Conservation (phyloP, 2,113 vertebrate species). For the Jacana jacana region DNA sequence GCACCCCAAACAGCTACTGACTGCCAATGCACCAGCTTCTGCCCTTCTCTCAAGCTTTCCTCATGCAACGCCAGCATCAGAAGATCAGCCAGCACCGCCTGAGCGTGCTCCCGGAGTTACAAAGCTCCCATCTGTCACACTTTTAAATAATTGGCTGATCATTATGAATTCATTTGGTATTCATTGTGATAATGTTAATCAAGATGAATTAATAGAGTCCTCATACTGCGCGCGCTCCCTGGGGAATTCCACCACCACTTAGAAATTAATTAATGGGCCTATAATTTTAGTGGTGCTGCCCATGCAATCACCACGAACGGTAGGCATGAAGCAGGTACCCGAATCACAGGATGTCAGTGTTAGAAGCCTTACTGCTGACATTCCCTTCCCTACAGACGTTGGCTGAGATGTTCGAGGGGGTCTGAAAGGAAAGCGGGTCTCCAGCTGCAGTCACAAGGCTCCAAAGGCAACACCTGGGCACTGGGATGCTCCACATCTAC, state of each 20-base stretch:
- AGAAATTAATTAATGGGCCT: constrained; percentile 60
- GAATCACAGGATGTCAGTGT: background rate
- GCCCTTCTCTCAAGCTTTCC: background rate
- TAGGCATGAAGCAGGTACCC: background rate
- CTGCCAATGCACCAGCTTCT: background rate
- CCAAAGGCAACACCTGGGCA: background rate
- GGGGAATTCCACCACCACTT: constrained; percentile 20
- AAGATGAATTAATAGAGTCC: constrained; percentile 64
- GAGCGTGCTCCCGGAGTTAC: background rate
- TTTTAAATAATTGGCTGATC: constrained; percentile 59
- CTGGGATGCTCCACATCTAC: background rate
- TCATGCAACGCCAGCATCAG: background rate
- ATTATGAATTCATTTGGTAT: constrained; percentile 61
- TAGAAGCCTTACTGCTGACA: background rate
- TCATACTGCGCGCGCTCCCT: background rate
- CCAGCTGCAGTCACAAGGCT: background rate
- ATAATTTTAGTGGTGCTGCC: constrained; percentile 30
- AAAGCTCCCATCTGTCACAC: constrained; percentile 56
- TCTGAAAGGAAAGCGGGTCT: background rate
- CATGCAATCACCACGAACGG: background rate
- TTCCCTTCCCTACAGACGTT: background rate
- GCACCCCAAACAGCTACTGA: background rate
- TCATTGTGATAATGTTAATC: constrained; percentile 63
- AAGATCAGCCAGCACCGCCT: background rate
- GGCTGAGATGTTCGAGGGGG: background rate